These are phyloP conservation scores for Catharus ustulatus DNA, from an alignment of 2,797 vertebrate genomes.

Conservation along the genomic window DNA sequence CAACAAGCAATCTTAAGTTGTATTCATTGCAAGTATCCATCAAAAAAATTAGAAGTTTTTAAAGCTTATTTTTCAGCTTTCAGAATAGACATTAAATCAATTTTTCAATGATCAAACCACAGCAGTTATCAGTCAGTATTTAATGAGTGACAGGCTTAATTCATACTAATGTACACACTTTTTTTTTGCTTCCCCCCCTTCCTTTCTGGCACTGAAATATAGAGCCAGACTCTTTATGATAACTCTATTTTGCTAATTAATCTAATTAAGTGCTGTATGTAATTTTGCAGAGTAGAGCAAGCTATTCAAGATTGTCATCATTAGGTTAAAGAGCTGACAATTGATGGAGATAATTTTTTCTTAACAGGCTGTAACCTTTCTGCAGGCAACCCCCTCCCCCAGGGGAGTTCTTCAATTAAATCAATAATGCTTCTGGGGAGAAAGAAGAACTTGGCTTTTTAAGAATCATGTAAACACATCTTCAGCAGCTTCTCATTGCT, in stretches of 20 bases:
- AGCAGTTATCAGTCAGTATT: neutral
- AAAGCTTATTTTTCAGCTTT: neutral
- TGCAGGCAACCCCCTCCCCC: neutral
- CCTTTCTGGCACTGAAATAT: neutral
- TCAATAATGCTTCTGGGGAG: constrained; percentile 43
- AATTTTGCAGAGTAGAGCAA: constrained; percentile 46
- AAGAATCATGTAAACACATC: constrained; percentile 32
- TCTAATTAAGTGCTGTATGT: constrained; percentile 56
- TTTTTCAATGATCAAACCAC: neutral
- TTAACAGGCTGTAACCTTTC: constrained; percentile 55
- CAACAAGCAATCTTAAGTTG: neutral
- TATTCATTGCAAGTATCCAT: neutral
- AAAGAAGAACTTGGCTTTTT: constrained; percentile 34
- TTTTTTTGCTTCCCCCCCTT: rapidly evolving
- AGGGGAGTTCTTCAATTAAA: constrained; percentile 51
- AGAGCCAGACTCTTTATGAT: constrained; percentile 28
- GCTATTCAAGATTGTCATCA: constrained; percentile 46
- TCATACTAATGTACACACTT: neutral
- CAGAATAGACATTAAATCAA: neutral
- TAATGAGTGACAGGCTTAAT: neutral
- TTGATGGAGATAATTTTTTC: constrained; percentile 56
- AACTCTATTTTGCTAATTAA: constrained; percentile 62
- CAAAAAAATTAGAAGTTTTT: neutral
- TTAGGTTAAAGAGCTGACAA: constrained; percentile 68
- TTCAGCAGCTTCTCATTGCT: neutral